phyloP scores from a whole-genome alignment of 2,113 vertebrate genomes.

The Lagopus leucura region DNA sequence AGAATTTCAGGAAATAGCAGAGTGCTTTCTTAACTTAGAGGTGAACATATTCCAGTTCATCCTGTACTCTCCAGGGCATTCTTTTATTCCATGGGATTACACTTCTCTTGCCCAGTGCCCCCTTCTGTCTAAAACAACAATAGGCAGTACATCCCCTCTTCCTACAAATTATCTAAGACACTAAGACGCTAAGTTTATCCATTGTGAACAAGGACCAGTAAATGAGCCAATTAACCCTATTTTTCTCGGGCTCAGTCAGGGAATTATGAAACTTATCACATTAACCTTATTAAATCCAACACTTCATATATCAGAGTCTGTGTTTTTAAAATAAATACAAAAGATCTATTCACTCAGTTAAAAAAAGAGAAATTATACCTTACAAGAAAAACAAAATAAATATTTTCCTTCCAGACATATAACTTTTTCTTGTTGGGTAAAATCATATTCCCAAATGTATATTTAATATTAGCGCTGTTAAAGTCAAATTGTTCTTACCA shows the following conservation, averaged over 20 bases:
- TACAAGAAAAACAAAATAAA: background rate
- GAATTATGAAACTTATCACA: background rate
- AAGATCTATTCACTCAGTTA: background rate
- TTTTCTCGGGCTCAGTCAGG: background rate
- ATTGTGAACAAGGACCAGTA: background rate
- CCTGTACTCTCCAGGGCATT: background rate
- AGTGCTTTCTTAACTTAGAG: background rate
- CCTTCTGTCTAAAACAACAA: constrained; percentile 1
- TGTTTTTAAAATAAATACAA: constrained; percentile 2
- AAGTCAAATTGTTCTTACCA: constrained; percentile 70
- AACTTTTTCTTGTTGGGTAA: background rate
- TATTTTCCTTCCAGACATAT: background rate
- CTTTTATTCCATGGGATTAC: background rate
- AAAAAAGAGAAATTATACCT: background rate
- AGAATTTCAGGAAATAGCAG: constrained; percentile 26
- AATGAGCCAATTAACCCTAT: background rate
- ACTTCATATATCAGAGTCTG: background rate
- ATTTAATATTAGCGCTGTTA: background rate
- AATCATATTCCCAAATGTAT: background rate
- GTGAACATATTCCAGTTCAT: background rate
- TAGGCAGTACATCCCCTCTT: background rate
- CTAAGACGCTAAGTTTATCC: background rate
- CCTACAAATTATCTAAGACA: background rate
- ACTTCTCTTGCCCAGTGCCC: background rate
- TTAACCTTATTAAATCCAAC: background rate